phyloP scores from a whole-genome alignment of 2,888 invertebrate genomes.

The Ormyrus thymus region DNA sequence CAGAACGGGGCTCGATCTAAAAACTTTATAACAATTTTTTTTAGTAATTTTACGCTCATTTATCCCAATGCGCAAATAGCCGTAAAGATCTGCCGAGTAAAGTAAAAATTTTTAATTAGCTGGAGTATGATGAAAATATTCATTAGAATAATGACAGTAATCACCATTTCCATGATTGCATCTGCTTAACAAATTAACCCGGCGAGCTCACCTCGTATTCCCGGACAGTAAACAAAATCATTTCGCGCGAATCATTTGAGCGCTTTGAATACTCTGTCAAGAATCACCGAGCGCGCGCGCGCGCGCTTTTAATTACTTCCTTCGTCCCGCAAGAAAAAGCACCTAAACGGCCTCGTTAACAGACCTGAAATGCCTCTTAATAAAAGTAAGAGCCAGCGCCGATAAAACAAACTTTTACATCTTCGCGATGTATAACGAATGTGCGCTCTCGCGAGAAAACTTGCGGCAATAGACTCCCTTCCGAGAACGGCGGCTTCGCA shows the following conservation, averaged over 20 bases:
- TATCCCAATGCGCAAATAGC: too few species aligned
- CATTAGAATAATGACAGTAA: conserved; percentile 7
- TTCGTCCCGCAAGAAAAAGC: conserved; percentile 9
- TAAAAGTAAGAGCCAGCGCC: conserved; percentile 44
- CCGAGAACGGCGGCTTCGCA: conserved; percentile 33
- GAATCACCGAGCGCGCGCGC: neutral
- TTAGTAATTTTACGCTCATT: too few species aligned
- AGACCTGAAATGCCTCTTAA: conserved; percentile 26
- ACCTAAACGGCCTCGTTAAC: conserved; percentile 38
- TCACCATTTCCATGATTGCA: conserved; percentile 1
- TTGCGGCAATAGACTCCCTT: conserved; percentile 1
- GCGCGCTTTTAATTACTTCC: conserved; percentile 19
- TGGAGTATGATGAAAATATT: neutral
- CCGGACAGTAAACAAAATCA: neutral
- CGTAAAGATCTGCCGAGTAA: too few species aligned
- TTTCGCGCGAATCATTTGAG: conserved; percentile 2
- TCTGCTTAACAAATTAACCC: conserved; percentile 19
- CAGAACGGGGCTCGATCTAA: too few species aligned
- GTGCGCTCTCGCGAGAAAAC: too few species aligned
- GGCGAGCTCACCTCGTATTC: neutral
- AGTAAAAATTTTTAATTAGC: too few species aligned
- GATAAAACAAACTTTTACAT: conserved; percentile 22
- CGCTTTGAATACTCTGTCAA: neutral
- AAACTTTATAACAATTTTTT: too few species aligned
- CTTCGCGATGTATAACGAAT: conserved; percentile 6